Evolutionary conservation across 2,888 invertebrate genomes (phyloP).

Genomic region (Polietes domitor): DNA sequence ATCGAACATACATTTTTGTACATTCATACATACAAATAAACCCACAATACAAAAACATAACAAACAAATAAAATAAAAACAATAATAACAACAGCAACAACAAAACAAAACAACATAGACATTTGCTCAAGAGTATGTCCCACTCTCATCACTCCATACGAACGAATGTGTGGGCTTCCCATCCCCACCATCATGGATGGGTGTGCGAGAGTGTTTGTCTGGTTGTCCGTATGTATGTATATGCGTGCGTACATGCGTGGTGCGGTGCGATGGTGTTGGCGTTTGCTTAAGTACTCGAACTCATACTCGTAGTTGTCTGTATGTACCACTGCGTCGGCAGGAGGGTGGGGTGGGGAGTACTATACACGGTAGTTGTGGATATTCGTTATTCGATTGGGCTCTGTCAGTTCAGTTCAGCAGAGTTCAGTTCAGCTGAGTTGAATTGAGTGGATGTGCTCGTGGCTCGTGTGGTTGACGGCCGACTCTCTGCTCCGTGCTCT

Average conservation of each 20-base stretch:
- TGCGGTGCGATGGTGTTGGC: constrained; percentile 35
- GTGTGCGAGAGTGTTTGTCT: neutral
- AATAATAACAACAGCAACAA: no score
- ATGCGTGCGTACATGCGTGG: constrained; percentile 38
- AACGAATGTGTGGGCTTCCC: neutral
- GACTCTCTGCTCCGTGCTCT: no score
- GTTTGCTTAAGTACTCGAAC: constrained; percentile 38
- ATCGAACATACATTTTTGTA: constrained; percentile 13
- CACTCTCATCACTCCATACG: constrained; percentile 25
- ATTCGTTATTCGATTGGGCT: constrained; percentile 13
- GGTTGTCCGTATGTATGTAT: neutral
- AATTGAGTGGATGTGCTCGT: constrained; percentile 21
- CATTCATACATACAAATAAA: neutral
- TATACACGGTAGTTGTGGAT: constrained; percentile 5
- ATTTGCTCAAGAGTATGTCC: constrained; percentile 32
- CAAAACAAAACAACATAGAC: constrained; percentile 25
- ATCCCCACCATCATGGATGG: neutral
- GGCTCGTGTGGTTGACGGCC: neutral
- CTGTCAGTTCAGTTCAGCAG: constrained; percentile 25
- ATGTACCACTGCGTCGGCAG: neutral
- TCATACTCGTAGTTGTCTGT: constrained; percentile 24
- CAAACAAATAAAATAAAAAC: no score
- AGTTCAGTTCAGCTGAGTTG: neutral
- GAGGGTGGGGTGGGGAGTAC: neutral
- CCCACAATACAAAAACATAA: neutral